These are phyloP conservation scores for Channa striata DNA, from an alignment of 2,797 vertebrate species.

Conservation along the genomic window DNA sequence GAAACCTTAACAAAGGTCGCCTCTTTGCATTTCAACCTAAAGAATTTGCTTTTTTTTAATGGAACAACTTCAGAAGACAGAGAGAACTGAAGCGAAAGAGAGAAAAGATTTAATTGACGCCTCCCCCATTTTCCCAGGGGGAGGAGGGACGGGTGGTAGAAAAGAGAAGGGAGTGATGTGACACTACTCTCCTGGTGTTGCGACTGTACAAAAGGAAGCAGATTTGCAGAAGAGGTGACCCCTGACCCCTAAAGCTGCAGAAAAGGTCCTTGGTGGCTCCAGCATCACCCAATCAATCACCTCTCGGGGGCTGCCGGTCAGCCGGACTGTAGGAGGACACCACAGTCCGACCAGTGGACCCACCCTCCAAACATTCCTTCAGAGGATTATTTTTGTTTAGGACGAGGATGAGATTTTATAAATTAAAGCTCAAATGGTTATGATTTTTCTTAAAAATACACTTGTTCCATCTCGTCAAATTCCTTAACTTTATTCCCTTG, in stretches of 20 bases:
- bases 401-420: neutral
- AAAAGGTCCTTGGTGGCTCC: slow-evolving; percentile 94
- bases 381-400: slow-evolving; percentile 10
- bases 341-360: slow-evolving; percentile 73
- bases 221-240: slow-evolving; percentile 95
- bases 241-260: slow-evolving; percentile 90
- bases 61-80: slow-evolving; percentile 74
- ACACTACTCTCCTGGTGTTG: slow-evolving; percentile 84
- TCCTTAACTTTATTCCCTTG: neutral
- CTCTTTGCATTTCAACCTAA: slow-evolving; percentile 88
- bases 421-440: slow-evolving; percentile 31
- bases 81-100: slow-evolving; percentile 75
- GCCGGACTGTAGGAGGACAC: slow-evolving; percentile 95
- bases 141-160: slow-evolving; percentile 62
- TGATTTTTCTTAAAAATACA: slow-evolving; percentile 17
- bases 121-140: slow-evolving; percentile 94
- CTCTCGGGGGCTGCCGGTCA: slow-evolving; percentile 89
- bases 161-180: slow-evolving; percentile 81
- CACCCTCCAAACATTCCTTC: slow-evolving; percentile 69
- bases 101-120: slow-evolving; percentile 86
- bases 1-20: slow-evolving; percentile 72
- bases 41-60: slow-evolving; percentile 65
- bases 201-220: slow-evolving; percentile 99
- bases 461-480: slow-evolving; percentile 4
- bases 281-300: slow-evolving; percentile 98